Conservation (phyloP, 2,888 invertebrate species). For the Drosophila merina region DNA sequence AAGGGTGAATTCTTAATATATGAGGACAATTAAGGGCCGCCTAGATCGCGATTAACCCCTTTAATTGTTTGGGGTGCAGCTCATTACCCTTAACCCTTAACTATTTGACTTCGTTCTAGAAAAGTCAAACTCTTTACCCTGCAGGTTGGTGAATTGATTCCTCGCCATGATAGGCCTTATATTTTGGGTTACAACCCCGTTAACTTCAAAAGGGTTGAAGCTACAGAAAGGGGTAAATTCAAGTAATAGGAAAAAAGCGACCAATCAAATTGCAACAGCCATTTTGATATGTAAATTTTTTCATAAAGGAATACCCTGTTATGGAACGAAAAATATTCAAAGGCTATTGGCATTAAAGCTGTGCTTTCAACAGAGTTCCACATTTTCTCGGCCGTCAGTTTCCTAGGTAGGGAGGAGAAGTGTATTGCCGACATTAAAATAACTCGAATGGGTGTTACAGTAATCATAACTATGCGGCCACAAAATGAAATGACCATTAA, state of each 20-base stretch:
- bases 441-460: slow-evolving; percentile 16
- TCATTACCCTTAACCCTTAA: slow-evolving; percentile 1
- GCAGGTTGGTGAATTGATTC: background rate
- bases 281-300: background rate
- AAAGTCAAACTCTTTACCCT: background rate
- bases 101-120: background rate
- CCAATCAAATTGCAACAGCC: slow-evolving; percentile 1
- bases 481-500: slow-evolving; percentile 77
- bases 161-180: background rate
- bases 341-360: background rate
- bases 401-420: slow-evolving; percentile 41
- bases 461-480: slow-evolving; percentile 40
- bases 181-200: background rate
- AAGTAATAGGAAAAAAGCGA: background rate
- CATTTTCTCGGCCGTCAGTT: slow-evolving; percentile 43
- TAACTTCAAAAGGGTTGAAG: background rate
- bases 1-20: background rate
- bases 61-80: background rate
- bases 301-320: background rate
- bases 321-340: background rate
- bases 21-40: background rate
- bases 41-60: background rate
- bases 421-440: slow-evolving; percentile 48
- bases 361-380: background rate
- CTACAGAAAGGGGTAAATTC: background rate